Conservation (phyloP, 2,888 invertebrate genomes). For the Euzetes globulus region DNA sequence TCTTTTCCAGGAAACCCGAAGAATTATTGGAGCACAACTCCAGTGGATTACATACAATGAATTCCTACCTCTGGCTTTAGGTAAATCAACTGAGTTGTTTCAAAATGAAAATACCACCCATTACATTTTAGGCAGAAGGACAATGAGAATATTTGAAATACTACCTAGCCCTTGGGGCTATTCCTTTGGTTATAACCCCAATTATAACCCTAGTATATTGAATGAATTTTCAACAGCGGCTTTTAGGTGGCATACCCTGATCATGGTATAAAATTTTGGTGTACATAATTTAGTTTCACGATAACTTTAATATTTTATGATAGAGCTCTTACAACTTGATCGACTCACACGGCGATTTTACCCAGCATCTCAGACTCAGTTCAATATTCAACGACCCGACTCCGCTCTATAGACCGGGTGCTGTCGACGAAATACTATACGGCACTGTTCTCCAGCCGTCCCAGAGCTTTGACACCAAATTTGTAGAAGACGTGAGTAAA, state of each 20-base stretch:
- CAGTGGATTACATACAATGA: conserved; percentile 42
- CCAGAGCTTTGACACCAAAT: conserved; percentile 50
- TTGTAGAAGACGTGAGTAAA: conserved; percentile 47
- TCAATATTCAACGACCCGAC: conserved; percentile 48
- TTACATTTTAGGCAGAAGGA: conserved; percentile 15
- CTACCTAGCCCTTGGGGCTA: conserved; percentile 46
- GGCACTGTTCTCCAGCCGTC: conserved; percentile 49
- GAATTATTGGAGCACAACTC: conserved; percentile 40
- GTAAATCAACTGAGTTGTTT: conserved; percentile 7
- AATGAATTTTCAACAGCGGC: conserved; percentile 77
- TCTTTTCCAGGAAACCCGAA: conserved; percentile 41
- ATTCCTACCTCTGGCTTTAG: conserved; percentile 41
- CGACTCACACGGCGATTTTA: conserved; percentile 27
- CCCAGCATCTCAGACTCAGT: neutral
- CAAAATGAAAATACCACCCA: neutral
- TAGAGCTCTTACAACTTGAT: conserved; percentile 35
- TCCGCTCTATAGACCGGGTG: conserved; percentile 48
- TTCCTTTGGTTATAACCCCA: conserved; percentile 56
- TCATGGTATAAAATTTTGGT: conserved; percentile 60
- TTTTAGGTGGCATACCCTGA: conserved; percentile 73
- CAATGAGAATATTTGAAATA: conserved; percentile 59
- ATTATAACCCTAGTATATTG: conserved; percentile 64
- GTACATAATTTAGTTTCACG: neutral
- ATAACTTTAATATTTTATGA: neutral
- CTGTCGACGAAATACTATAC: conserved; percentile 48